A percentile compares a stretch with the other conserved stretches of the same genome.
Conservation (phyloP, 1,140 invertebrate genomes). For the Bathynomus jamesi region DNA sequence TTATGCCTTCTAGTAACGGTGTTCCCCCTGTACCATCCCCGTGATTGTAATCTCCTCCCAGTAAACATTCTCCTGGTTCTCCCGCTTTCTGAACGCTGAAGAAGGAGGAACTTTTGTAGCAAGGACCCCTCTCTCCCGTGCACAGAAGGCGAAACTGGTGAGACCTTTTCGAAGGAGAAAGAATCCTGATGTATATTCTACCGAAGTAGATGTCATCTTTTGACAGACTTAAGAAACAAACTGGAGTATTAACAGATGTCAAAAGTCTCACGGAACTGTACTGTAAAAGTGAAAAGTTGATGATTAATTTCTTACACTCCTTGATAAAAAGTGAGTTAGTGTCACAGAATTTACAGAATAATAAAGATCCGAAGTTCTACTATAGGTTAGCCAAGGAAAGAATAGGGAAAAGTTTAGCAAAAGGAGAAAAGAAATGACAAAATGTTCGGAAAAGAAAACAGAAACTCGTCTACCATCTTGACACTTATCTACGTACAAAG, state of each 20-base stretch:
- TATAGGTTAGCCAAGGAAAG: too few relatives aligned
- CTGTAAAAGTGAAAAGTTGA: background rate
- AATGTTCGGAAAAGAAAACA: too few relatives aligned
- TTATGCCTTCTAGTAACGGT: slow-evolving; percentile 8
- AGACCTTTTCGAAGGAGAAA: slow-evolving; percentile 7
- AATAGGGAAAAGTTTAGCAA: too few relatives aligned
- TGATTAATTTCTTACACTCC: too few relatives aligned
- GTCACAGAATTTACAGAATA: too few relatives aligned
- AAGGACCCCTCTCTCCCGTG: slow-evolving; percentile 15
- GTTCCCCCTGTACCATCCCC: slow-evolving; percentile 14
- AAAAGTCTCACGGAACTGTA: background rate
- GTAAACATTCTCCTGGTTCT: slow-evolving; percentile 13
- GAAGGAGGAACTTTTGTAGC: slow-evolving; percentile 8
- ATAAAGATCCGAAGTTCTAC: too few relatives aligned
- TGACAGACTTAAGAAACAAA: background rate
- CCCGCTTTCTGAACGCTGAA: slow-evolving; percentile 15
- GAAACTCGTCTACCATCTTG: too few relatives aligned
- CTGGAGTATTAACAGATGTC: background rate
- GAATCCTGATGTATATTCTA: slow-evolving; percentile 9
- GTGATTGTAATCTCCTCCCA: slow-evolving; percentile 13
- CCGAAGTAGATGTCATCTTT: slow-evolving; percentile 1
- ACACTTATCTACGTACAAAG: too few relatives aligned
- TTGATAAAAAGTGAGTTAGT: too few relatives aligned
- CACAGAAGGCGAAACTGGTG: slow-evolving; percentile 15
- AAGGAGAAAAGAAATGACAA: too few relatives aligned